phyloP scores from a whole-genome alignment of 2,113 vertebrate species.

The Cricetomys ansorgei region DNA sequence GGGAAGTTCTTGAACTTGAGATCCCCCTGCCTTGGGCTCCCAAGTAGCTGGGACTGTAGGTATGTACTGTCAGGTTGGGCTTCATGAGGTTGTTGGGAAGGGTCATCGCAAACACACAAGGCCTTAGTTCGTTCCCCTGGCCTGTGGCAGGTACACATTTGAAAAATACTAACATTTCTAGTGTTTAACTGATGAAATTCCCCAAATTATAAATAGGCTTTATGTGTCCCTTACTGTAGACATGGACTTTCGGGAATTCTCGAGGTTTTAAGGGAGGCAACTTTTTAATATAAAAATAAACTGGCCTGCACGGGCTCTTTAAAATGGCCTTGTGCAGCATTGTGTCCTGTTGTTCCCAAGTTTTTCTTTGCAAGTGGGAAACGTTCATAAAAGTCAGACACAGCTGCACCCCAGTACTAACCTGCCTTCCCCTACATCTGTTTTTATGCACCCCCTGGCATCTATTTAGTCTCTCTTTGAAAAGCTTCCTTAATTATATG shows the following conservation, averaged over 20 bases:
- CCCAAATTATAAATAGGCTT: neutral
- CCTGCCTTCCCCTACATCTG: neutral
- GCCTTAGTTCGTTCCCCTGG: neutral
- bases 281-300: conserved; percentile 10
- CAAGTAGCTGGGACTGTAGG: neutral
- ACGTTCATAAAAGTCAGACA: neutral
- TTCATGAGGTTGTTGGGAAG: neutral
- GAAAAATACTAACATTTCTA: neutral
- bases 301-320: neutral
- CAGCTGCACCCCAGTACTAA: neutral
- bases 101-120: neutral
- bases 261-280: neutral
- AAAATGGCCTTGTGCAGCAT: accelerated
- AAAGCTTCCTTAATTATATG: conserved; percentile 3
- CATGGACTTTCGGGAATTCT: neutral
- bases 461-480: neutral
- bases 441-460: neutral
- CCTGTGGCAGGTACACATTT: neutral
- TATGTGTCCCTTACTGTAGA: neutral
- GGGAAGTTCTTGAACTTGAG: neutral
- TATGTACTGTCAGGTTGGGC: too few relatives aligned
- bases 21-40: neutral
- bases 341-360: accelerated
- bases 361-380: neutral
- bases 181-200: neutral